A percentile compares a stretch with the other conserved stretches of the same genome.
Conservation (phyloP, 2,113 vertebrate genomes). For the Bambusicola thoracicus region DNA sequence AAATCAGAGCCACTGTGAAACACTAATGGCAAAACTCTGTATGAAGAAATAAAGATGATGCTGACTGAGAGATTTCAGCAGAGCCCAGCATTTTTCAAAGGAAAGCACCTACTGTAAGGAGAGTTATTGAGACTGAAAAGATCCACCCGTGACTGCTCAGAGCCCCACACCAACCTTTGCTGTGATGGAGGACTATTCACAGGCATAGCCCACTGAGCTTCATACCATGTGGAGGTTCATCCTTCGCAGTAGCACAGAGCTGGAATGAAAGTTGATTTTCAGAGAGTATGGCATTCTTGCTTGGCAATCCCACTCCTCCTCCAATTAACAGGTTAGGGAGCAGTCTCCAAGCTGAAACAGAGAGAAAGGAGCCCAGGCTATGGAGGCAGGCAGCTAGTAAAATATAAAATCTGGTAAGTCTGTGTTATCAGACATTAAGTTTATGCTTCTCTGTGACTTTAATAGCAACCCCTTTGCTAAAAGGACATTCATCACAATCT, state of each 20-base stretch:
- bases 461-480: neutral
- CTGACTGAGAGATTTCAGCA: neutral
- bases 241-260: neutral
- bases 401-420: too few species aligned
- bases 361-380: neutral
- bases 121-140: neutral
- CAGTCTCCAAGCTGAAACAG: neutral
- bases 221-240: neutral
- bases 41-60: neutral
- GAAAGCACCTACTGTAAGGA: neutral
- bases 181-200: neutral
- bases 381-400: neutral
- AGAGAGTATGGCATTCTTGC: neutral
- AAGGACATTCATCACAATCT: neutral
- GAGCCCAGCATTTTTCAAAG: neutral
- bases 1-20: neutral
- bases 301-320: neutral
- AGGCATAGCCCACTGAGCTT: neutral
- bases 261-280: neutral
- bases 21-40: conserved; percentile 1
- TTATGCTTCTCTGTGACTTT: neutral
- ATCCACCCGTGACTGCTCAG: neutral
- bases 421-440: too few species aligned
- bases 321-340: neutral
- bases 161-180: neutral